Evolutionary conservation across 1,140 invertebrate genomes (phyloP).

Genomic region (Maniola jurtina): DNA sequence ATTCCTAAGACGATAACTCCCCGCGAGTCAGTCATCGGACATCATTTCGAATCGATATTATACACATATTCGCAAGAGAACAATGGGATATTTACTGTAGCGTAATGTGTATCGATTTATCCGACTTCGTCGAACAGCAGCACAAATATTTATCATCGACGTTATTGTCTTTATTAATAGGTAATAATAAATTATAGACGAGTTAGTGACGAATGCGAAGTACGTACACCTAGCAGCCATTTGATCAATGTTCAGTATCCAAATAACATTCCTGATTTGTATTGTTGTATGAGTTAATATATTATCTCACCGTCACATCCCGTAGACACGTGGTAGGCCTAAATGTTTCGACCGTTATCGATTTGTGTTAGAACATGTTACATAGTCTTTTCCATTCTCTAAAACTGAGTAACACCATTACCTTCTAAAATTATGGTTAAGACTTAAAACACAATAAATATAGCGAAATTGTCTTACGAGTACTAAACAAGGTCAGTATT

Average conservation of each 20-base stretch:
- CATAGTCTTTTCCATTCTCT: conserved; percentile 4
- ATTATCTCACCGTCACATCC: conserved; percentile 6
- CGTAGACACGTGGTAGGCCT: conserved; percentile 24
- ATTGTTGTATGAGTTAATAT: conserved; percentile 8
- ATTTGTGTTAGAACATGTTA: conserved; percentile 3
- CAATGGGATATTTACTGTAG: conserved; percentile 36
- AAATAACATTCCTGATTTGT: conserved; percentile 6
- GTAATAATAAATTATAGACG: conserved; percentile 38
- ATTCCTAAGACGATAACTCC: conserved; percentile 64
- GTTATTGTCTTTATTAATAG: conserved; percentile 36
- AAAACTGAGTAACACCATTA: conserved; percentile 25
- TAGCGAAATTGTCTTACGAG: conserved; percentile 8
- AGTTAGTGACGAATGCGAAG: conserved; percentile 26
- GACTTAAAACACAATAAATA: conserved; percentile 29
- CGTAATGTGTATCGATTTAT: conserved; percentile 42
- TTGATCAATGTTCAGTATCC: conserved; percentile 9
- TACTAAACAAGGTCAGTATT: not conserved
- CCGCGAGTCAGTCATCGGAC: conserved; percentile 36
- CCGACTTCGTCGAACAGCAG: conserved; percentile 39
- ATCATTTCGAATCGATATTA: conserved; percentile 27
- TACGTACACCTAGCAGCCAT: conserved; percentile 15
- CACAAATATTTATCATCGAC: conserved; percentile 39
- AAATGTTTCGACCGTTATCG: conserved; percentile 11
- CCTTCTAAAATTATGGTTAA: conserved; percentile 19
- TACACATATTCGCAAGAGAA: conserved; percentile 22